phyloP scores from a whole-genome alignment of 2,113 vertebrate species.

The Gasterosteus nipponicus region DNA sequence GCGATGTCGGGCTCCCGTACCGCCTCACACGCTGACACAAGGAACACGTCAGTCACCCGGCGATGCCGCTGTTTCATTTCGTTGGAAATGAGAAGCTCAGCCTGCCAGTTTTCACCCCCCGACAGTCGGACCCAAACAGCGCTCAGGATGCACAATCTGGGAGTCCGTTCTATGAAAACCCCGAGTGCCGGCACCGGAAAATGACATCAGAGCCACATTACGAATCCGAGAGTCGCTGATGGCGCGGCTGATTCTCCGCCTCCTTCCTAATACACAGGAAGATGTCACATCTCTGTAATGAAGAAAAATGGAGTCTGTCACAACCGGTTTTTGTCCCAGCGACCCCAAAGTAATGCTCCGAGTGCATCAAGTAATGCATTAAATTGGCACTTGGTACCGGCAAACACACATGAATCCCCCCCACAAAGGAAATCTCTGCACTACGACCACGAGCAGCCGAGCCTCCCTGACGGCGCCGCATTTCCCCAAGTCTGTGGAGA shows the following conservation, averaged over 20 bases:
- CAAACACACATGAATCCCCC: slow-evolving; percentile 33
- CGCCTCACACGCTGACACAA: background rate
- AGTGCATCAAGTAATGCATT: slow-evolving; percentile 46
- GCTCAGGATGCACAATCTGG: background rate
- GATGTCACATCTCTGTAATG: slow-evolving; percentile 44
- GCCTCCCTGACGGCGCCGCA: slow-evolving; percentile 15
- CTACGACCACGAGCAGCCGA: slow-evolving; percentile 25
- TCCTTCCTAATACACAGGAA: slow-evolving; percentile 44
- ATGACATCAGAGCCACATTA: slow-evolving; percentile 43
- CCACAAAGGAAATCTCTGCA: slow-evolving; percentile 6
- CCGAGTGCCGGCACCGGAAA: slow-evolving; percentile 30
- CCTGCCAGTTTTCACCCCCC: slow-evolving; percentile 11
- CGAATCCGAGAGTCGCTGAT: slow-evolving; percentile 43
- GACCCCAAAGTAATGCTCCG: slow-evolving; percentile 48
- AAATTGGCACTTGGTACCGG: slow-evolving; percentile 30
- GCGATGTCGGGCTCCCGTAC: no score
- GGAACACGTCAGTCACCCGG: slow-evolving; percentile 4
- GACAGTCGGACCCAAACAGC: slow-evolving; percentile 32
- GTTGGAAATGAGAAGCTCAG: slow-evolving; percentile 6
- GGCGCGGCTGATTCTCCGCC: slow-evolving; percentile 20
- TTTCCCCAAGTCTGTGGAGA: slow-evolving; percentile 25
- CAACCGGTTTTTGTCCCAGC: slow-evolving; percentile 43
- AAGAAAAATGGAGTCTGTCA: slow-evolving; percentile 63
- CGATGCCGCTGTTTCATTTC: background rate
- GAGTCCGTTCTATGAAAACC: slow-evolving; percentile 31